phyloP scores from a whole-genome alignment of 2,797 vertebrate species.

The Kryptopterus vitreolus region DNA sequence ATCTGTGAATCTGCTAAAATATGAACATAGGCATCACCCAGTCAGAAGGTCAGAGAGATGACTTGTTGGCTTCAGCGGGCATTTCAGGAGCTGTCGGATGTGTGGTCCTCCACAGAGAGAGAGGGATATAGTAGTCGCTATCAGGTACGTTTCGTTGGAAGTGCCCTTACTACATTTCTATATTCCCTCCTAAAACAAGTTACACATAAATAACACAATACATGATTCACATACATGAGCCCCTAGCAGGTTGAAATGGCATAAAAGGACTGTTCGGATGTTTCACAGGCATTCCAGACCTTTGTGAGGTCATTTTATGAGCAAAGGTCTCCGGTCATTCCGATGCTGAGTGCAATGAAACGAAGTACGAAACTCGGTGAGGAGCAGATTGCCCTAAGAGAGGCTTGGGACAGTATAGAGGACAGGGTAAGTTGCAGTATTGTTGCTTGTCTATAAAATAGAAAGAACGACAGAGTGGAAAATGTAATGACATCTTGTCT shows the following conservation, averaged over 20 bases:
- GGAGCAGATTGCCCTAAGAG: conserved; percentile 67
- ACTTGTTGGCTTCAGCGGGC: conserved; percentile 75
- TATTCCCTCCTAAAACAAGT: neutral
- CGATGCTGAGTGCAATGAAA: conserved; percentile 67
- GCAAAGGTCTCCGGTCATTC: conserved; percentile 71
- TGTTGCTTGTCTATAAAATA: neutral
- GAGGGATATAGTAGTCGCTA: conserved; percentile 74
- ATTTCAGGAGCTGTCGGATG: conserved; percentile 72
- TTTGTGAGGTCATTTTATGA: conserved; percentile 74
- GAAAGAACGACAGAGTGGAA: neutral
- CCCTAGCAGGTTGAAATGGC: too few species aligned
- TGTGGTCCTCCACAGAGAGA: conserved; percentile 65
- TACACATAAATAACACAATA: neutral
- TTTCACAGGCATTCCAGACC: conserved; percentile 69
- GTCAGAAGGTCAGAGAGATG: conserved; percentile 70
- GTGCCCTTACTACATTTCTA: neutral
- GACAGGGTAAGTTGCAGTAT: conserved; percentile 65
- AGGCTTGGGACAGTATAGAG: conserved; percentile 72
- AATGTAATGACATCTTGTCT: conserved; percentile 13
- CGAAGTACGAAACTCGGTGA: conserved; percentile 61
- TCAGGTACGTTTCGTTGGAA: conserved; percentile 64
- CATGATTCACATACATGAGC: neutral
- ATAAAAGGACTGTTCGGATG: neutral
- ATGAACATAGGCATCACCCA: conserved; percentile 59
- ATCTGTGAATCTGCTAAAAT: neutral